Evolutionary conservation across 2,888 invertebrate species (phyloP).

Genomic region (Microctonus hyperodae): DNA sequence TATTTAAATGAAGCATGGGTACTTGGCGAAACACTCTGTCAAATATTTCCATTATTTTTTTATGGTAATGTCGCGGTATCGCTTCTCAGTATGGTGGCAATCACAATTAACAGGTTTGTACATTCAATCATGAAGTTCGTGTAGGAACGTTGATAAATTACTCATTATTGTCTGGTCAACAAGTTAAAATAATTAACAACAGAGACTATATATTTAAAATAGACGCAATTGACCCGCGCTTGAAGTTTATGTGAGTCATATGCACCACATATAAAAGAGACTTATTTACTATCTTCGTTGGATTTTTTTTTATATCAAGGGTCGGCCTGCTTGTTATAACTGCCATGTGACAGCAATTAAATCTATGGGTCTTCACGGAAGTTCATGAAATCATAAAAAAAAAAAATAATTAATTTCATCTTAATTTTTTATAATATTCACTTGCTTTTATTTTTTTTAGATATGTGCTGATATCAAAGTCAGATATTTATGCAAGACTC

Average conservation of each 20-base stretch:
- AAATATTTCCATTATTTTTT: constrained; percentile 86
- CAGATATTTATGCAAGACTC: constrained; percentile 79
- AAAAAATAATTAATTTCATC: not conserved
- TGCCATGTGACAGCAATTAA: constrained; percentile 26
- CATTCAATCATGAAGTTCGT: too few relatives aligned
- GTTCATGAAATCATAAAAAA: not conserved
- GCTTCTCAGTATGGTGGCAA: constrained; percentile 87
- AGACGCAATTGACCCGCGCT: not conserved
- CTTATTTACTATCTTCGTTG: not conserved
- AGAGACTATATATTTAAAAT: not conserved
- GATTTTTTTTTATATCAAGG: constrained; percentile 20
- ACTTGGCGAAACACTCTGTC: constrained; percentile 78
- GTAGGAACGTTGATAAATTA: too few relatives aligned
- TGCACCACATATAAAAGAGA: not conserved
- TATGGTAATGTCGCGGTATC: constrained; percentile 91
- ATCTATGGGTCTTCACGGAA: not conserved
- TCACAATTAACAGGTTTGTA: constrained; percentile 83
- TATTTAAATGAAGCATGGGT: constrained; percentile 85
- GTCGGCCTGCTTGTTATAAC: not conserved
- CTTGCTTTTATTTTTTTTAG: constrained; percentile 66
- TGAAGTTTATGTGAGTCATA: constrained; percentile 16
- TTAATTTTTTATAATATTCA: constrained; percentile 13
- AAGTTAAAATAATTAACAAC: constrained; percentile 8
- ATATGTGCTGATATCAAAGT: constrained; percentile 84
- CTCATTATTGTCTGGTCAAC: not conserved